Base-by-base conservation (phyloP, 2,113 vertebrate genomes). In the Pygoscelis antarcticus region DNA sequence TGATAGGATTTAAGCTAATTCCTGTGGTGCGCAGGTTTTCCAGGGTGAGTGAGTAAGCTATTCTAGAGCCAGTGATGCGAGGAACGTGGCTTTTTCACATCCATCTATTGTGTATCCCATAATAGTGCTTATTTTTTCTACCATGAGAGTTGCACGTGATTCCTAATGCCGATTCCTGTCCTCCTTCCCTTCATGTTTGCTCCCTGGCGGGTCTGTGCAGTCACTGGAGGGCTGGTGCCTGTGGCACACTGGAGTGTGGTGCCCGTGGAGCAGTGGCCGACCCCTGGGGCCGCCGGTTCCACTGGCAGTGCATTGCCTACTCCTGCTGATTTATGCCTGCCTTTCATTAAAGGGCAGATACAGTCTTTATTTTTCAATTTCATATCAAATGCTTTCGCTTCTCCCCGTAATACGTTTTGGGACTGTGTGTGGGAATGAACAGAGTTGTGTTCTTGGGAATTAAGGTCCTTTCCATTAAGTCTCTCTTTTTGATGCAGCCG, bases 51-150 rank as follows among this genome's bases (percentile, higher is more conserved):
- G 38, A 82, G 14, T 42, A 60, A 80, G 36, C 57, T 72, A 6
- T 34, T 61, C 38, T 30, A 14, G 26, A 12, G 8, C 16, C 44
- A 82, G 16, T 0, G 2, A 25, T 65, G 36, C 0, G 1, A 82
- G 47, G 65, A 89, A 29, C 8, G 5, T 19, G 42, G 9, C 17
- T 91, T 69, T 89, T 91, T 69, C 38, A 22, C 20, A 80, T 72
- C 30, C 36, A 34, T 14, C 25, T 49, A 5, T 34, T 22, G 22
- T 32, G 10, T 64, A 30, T 64, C 11, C 15, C 49, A 3, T 65
- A 49, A 16, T 71, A 61, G 49, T 49, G 11, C 2, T 64, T 80
- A 14, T 40, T 68, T 20, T 78, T 74, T 58, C 19, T 58, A 13
- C 36, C 6, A 4, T 6, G 12, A 40, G 44, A 32, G 11, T 21